phyloP scores from a whole-genome alignment of 2,888 invertebrate species.

The Neocrepidodera transversa region DNA sequence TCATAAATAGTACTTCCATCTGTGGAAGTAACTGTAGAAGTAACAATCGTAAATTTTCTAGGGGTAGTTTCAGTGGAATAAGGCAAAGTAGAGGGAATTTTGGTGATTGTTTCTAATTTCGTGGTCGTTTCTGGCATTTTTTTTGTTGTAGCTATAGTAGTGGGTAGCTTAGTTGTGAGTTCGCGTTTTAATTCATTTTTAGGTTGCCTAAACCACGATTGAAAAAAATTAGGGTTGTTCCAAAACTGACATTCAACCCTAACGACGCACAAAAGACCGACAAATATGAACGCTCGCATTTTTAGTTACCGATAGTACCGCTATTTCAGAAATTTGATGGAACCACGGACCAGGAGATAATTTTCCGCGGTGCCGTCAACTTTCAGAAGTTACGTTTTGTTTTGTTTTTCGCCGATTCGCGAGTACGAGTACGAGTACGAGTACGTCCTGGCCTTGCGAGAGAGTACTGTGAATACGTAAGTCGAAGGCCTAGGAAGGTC shows the following conservation, averaged over 20 bases:
- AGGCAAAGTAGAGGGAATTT: slow-evolving; percentile 21
- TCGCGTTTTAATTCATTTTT: slow-evolving; percentile 48
- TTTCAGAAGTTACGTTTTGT: slow-evolving; percentile 31
- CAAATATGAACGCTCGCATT: slow-evolving; percentile 48
- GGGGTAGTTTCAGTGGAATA: slow-evolving; percentile 27
- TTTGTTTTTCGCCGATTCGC: slow-evolving; percentile 14
- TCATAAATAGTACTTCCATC: slow-evolving; percentile 62
- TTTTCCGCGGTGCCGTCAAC: slow-evolving; percentile 45
- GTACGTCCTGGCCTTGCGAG: slow-evolving; percentile 30
- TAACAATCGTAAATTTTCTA: slow-evolving; percentile 34
- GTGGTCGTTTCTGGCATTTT: slow-evolving; percentile 26
- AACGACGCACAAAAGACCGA: slow-evolving; percentile 49
- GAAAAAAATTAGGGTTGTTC: slow-evolving; percentile 53
- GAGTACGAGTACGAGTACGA: too few relatives aligned
- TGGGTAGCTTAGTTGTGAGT: slow-evolving; percentile 35
- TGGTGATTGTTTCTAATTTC: slow-evolving; percentile 14
- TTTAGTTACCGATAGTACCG: slow-evolving; percentile 22
- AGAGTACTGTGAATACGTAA: slow-evolving; percentile 43
- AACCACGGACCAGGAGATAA: slow-evolving; percentile 40
- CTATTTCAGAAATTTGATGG: slow-evolving; percentile 25
- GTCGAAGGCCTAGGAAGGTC: slow-evolving; percentile 56
- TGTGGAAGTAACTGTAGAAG: slow-evolving; percentile 42
- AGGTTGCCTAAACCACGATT: slow-evolving; percentile 53
- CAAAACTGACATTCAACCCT: slow-evolving; percentile 54
- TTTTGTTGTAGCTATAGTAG: slow-evolving; percentile 23